Base-by-base conservation (phyloP, 2,797 vertebrate genomes). In the Picus viridis region DNA sequence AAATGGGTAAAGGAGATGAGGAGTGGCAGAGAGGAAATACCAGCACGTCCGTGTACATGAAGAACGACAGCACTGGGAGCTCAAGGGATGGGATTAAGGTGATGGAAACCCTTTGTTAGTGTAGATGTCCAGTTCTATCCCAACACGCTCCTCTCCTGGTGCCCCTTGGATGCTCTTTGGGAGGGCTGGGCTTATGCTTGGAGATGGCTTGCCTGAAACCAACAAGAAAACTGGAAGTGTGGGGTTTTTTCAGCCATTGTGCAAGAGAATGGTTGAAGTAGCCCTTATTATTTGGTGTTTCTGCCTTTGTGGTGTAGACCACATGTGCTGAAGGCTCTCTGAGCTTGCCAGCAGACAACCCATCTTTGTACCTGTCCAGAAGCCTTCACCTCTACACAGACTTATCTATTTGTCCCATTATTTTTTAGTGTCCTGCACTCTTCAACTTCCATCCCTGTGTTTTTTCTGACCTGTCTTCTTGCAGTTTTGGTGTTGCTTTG, bases 281-380 rank as follows among this genome's bases (percentile, higher is more conserved):
- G n/a, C 74, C 54, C 24, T 77, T 27, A 0, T 7, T 18, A 26
- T 19, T 4, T 2, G 29, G 15, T 19, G 54, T 3, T 36, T 39
- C 41, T 4, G 3, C 11, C 47, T 12, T 43, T 4, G 39, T 17
- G 81, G 29, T 1, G 8, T 57, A n/a, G 36, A 22, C 63, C 0
- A 0, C 18, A 5, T 0, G 0, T 32, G 59, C 47, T 1, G 0
- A 23, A 51, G 27, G 14, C 20, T 61, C 27, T 47, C 56, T 2
- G 1, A 10, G 29, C 2, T 4, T 58, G 8, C 57, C 70, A 23
- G 20, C 63, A 47, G 4, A 54, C 29, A 0, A 8, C 63, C 18
- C 39, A 26, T 20, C 43, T 67, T 23, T 5, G 8, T 8, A 12
- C 11, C 12, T 24, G 7, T 22, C 7, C 20, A 14, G 56, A 49